Evolutionary conservation across 2,888 invertebrate species (phyloP).

Genomic region (Biston betularia): DNA sequence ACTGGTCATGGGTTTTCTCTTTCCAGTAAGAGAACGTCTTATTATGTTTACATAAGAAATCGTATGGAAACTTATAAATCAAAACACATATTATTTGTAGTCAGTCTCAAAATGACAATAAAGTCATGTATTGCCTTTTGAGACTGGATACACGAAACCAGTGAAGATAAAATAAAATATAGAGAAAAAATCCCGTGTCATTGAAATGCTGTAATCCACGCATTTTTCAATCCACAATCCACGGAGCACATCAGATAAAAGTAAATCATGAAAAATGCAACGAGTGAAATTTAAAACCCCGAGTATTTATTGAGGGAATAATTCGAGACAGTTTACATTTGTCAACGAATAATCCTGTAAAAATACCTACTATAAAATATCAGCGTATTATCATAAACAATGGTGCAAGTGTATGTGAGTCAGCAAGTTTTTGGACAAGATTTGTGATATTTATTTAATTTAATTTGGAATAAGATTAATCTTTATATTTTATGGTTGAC

Average conservation of each 20-base stretch:
- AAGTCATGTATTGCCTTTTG: too few relatives aligned
- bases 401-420: background rate
- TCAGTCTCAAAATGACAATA: too few relatives aligned
- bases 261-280: conserved; percentile 10
- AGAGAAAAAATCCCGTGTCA: too few relatives aligned
- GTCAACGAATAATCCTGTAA: conserved; percentile 5
- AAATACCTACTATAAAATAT: background rate
- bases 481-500: too few relatives aligned
- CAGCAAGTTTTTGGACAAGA: background rate
- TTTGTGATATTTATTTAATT: background rate
- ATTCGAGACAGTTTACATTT: conserved; percentile 5
- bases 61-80: too few relatives aligned
- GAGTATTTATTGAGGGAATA: conserved; percentile 11
- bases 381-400: conserved; percentile 9
- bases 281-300: conserved; percentile 4
- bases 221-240: conserved; percentile 1
- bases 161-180: background rate
- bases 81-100: too few relatives aligned
- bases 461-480: background rate
- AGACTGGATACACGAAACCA: too few relatives aligned
- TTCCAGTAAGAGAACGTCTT: too few relatives aligned
- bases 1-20: too few relatives aligned
- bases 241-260: background rate
- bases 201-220: background rate
- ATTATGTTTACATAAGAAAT: too few relatives aligned